These are phyloP conservation scores for Lepus americanus DNA, from an alignment of 2,113 vertebrate genomes.

Conservation along the genomic window DNA sequence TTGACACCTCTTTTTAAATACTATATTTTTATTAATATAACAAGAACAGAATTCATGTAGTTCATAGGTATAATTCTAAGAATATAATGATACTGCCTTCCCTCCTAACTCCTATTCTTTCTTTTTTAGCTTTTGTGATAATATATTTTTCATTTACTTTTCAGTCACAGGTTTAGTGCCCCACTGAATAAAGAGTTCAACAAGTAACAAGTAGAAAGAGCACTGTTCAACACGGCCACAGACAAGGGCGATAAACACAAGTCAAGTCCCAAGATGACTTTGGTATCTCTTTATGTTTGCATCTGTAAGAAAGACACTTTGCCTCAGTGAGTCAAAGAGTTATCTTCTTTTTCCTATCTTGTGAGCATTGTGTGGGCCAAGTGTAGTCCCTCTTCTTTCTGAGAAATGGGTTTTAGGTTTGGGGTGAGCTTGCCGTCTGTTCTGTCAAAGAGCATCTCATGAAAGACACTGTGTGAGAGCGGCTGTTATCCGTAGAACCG, in stretches of 20 bases:
- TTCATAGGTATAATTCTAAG: no score
- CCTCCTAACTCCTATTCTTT: no score
- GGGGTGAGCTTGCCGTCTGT: constrained; percentile 18
- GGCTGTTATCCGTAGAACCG: constrained; percentile 40
- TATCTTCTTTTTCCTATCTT: not conserved
- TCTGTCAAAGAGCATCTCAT: not conserved
- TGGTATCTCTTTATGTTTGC: not conserved
- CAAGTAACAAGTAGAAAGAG: no score
- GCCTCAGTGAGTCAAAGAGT: not conserved
- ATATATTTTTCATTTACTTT: no score
- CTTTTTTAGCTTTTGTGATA: no score
- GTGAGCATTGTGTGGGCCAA: not conserved
- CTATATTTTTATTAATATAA: no score
- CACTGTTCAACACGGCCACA: no score
- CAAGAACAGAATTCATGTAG: no score
- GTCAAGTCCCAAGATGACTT: not conserved
- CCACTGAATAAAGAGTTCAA: no score
- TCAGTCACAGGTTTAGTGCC: not conserved
- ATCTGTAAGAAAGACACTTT: not conserved
- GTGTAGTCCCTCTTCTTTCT: constrained; percentile 16
- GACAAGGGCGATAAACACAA: no score
- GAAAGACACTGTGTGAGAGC: constrained; percentile 9
- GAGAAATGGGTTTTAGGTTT: constrained; percentile 60
- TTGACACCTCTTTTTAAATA: not conserved
- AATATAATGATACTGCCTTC: no score